Percentiles rank a stretch among this genome's conserved stretches.
These are phyloP conservation scores for Blastobasis adustella DNA, from an alignment of 2,888 invertebrate genomes.

Conservation along the genomic window DNA sequence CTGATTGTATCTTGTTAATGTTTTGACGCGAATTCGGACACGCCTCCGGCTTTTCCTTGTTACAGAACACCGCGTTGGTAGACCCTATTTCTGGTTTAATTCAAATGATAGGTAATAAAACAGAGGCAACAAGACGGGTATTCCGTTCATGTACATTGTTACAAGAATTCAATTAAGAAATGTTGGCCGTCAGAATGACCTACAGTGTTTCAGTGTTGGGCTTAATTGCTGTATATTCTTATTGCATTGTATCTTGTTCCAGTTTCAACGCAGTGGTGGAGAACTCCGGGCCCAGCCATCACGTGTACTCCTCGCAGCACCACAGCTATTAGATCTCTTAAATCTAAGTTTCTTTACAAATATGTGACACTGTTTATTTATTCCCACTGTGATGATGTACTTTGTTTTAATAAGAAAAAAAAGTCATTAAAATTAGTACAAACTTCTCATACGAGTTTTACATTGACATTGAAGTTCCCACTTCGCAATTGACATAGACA, in stretches of 20 bases:
- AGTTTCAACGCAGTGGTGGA: slow-evolving; percentile 70
- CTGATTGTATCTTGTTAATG: slow-evolving; percentile 8
- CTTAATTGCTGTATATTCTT: no score
- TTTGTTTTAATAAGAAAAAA: slow-evolving; percentile 20
- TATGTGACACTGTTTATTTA: slow-evolving; percentile 40
- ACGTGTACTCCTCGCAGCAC: slow-evolving; percentile 56
- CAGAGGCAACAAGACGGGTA: no score
- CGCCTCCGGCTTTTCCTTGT: neutral
- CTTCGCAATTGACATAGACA: no score
- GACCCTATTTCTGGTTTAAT: no score
- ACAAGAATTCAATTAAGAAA: no score
- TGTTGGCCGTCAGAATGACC: no score
- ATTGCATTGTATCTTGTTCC: slow-evolving; percentile 24
- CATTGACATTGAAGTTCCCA: no score
- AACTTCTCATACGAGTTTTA: neutral
- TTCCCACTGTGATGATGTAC: slow-evolving; percentile 50
- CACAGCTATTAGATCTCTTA: slow-evolving; percentile 45
- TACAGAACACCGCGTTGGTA: no score
- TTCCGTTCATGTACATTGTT: no score
- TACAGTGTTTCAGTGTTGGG: no score
- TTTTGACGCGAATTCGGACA: slow-evolving; percentile 9
- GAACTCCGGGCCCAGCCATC: slow-evolving; percentile 65
- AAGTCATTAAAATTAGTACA: slow-evolving; percentile 13
- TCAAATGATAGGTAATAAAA: no score
- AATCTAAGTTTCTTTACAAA: slow-evolving; percentile 16